Conservation (phyloP, 2,888 invertebrate genomes). For the Ctenicera cuprea region DNA sequence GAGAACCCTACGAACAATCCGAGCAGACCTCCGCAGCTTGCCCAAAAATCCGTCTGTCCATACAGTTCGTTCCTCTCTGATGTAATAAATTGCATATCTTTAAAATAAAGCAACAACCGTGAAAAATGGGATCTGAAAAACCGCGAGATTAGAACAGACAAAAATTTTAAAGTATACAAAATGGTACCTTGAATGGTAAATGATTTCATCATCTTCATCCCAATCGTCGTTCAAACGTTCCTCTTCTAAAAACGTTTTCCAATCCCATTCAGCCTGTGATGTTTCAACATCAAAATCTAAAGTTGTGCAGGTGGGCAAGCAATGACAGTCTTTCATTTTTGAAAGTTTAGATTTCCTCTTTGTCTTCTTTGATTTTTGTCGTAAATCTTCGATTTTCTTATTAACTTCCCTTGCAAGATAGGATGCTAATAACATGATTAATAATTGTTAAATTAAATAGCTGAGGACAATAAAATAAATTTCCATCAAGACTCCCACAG, state of each 20-base stretch:
- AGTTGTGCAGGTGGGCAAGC: constrained; percentile 69
- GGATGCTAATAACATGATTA: background rate
- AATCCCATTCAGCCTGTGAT: constrained; percentile 68
- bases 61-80: too few relatives aligned
- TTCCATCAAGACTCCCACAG: too few relatives aligned
- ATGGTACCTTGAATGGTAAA: background rate
- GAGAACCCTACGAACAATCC: constrained; percentile 72
- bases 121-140: constrained; percentile 74
- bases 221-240: background rate
- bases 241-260: constrained; percentile 43
- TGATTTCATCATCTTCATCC: background rate
- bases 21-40: constrained; percentile 84
- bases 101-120: constrained; percentile 80
- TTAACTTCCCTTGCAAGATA: constrained; percentile 3
- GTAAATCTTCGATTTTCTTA: constrained; percentile 70
- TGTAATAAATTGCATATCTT: constrained; percentile 81
- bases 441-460: too few relatives aligned
- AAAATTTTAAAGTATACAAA: background rate
- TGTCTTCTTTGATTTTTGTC: background rate
- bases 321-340: constrained; percentile 62
- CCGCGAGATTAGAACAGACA: background rate
- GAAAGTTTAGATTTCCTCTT: background rate
- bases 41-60: constrained; percentile 82
- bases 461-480: too few relatives aligned
- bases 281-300: constrained; percentile 69